Evolutionary conservation across 64 coral and sea anemone genomes (phyloP).

Genomic region (Pachyseris speciosa): DNA sequence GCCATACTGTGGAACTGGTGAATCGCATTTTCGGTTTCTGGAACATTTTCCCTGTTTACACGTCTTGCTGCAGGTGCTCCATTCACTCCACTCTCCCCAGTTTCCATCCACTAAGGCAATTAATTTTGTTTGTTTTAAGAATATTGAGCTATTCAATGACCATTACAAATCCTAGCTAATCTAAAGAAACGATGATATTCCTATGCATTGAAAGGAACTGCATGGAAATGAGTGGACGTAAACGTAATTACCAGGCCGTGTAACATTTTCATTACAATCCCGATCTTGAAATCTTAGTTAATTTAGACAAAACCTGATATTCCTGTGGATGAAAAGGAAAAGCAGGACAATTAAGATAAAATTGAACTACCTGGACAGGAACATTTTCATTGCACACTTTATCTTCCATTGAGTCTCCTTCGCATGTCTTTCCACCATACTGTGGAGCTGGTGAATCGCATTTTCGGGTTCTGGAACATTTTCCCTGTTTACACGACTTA

Average conservation of each 20-base stretch:
- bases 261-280: too few species aligned
- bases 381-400: constrained; percentile 18
- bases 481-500: constrained; percentile 20
- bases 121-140: too few species aligned
- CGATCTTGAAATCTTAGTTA: too few species aligned
- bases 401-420: background rate
- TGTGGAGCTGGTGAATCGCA: constrained; percentile 9
- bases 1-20: constrained; percentile 36
- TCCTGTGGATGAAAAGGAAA: too few species aligned
- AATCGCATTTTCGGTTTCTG: constrained; percentile 51
- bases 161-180: too few species aligned
- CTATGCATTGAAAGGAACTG: too few species aligned
- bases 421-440: constrained; percentile 49
- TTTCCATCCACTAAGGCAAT: constrained; percentile 46
- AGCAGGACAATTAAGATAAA: too few species aligned
- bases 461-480: background rate
- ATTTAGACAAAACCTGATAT: too few species aligned
- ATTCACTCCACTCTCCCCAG: constrained; percentile 46
- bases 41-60: constrained; percentile 46
- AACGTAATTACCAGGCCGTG: too few species aligned
- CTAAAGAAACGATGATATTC: too few species aligned
- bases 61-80: constrained; percentile 54
- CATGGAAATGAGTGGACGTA: too few species aligned
- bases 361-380: constrained; percentile 72
- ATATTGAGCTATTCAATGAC: too few species aligned